These are phyloP conservation scores for Gopherus evgoodei DNA, from an alignment of 2,113 vertebrate genomes.

Conservation along the genomic window DNA sequence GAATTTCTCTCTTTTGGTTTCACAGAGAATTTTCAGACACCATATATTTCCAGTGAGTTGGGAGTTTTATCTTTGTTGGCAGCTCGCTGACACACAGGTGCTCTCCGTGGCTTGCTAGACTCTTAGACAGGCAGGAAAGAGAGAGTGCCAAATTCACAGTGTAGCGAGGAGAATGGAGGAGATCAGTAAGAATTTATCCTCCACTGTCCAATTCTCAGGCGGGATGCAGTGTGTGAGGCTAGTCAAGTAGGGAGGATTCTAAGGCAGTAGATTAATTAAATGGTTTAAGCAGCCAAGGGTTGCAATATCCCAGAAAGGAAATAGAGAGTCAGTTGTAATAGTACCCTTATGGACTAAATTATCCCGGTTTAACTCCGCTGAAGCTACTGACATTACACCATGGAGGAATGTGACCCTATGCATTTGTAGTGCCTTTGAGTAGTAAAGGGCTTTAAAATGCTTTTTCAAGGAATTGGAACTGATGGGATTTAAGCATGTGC, in stretches of 20 bases:
- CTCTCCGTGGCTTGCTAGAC: accelerated
- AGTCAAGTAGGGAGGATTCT: not conserved
- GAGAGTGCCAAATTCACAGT: not conserved
- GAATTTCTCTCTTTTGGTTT: not conserved
- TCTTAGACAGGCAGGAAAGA: not conserved
- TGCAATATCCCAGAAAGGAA: not conserved
- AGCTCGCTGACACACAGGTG: accelerated
- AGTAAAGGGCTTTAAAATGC: not conserved
- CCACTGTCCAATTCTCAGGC: accelerated
- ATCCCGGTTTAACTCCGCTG: not conserved
- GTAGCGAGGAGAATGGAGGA: not conserved
- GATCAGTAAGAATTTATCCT: not conserved
- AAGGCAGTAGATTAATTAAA: not conserved
- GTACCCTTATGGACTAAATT: not conserved
- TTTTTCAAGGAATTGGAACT: conserved; percentile 5
- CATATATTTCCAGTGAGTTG: not conserved
- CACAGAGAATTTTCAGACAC: not conserved
- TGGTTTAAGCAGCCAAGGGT: not conserved
- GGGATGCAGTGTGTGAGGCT: not conserved
- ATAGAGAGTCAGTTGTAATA: accelerated
- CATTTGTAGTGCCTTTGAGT: not conserved
- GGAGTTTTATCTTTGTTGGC: not conserved
- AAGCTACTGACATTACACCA: accelerated
- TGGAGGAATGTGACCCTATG: accelerated
- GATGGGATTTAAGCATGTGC: not conserved